phyloP scores from a whole-genome alignment of 37 sponge, comb jelly and placozoan genomes.

The Aplysina aerophoba region DNA sequence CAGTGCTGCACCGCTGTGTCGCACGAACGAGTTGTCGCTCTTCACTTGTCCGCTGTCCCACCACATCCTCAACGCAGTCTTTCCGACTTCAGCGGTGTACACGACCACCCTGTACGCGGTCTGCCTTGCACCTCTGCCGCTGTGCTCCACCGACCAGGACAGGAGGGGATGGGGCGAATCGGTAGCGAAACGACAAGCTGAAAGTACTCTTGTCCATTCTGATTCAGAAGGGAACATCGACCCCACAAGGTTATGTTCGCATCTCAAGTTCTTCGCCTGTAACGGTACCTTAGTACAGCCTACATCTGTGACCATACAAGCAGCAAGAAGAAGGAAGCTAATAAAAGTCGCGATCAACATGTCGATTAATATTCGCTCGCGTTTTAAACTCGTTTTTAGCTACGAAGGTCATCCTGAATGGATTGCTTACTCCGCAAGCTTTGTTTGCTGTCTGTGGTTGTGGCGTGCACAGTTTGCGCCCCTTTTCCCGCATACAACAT shows the following conservation, averaged over 20 bases:
- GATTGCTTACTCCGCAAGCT: no score
- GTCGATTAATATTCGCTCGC: no score
- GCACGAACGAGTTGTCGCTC: background rate
- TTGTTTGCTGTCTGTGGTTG: background rate
- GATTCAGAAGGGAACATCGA: no score
- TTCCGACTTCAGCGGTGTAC: background rate
- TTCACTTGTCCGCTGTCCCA: slow-evolving; percentile 69
- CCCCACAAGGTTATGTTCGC: slow-evolving; percentile 17
- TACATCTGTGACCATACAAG: no score
- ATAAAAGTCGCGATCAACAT: no score
- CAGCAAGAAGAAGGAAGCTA: no score
- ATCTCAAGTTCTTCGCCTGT: background rate
- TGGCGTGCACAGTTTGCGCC: background rate
- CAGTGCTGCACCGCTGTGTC: slow-evolving; percentile 47
- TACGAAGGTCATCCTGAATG: no score
- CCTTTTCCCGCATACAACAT: background rate
- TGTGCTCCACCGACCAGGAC: slow-evolving; percentile 68
- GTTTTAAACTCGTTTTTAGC: no score
- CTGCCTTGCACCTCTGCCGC: slow-evolving; percentile 43
- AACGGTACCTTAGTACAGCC: no score
- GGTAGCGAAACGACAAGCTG: slow-evolving; percentile 32
- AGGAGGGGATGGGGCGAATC: slow-evolving; percentile 52
- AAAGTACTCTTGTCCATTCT: no score
- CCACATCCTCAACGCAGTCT: background rate
- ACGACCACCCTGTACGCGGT: slow-evolving; percentile 48